A percentile compares a stretch with the other conserved stretches of the same genome.
phyloP scores from a whole-genome alignment of 2,113 vertebrate species.

The Cinclus mexicanus region DNA sequence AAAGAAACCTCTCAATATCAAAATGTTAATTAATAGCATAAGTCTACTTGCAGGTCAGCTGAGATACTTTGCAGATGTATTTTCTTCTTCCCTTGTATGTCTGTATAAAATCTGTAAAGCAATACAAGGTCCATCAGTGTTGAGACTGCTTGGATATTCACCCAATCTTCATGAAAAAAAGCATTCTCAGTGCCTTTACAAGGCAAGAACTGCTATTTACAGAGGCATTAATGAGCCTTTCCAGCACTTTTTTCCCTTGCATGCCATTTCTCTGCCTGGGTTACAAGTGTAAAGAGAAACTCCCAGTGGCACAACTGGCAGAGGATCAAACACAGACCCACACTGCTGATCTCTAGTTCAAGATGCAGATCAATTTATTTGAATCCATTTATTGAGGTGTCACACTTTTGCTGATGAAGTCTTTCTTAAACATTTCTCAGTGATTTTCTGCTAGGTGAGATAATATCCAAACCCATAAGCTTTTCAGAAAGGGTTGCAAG shows the following conservation, averaged over 20 bases:
- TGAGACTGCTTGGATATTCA: neutral
- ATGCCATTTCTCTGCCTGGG: constrained; percentile 28
- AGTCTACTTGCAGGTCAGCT: neutral
- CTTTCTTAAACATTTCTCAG: neutral
- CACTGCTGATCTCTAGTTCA: neutral
- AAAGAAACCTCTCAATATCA: neutral
- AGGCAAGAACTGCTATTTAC: neutral
- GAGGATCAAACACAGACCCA: neutral
- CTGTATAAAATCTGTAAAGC: neutral
- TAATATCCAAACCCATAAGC: neutral
- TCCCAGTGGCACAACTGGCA: neutral
- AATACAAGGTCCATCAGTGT: neutral
- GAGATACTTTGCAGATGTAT: neutral
- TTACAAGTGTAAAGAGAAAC: constrained; percentile 16
- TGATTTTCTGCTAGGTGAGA: neutral
- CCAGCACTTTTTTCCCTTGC: neutral
- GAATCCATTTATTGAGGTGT: neutral
- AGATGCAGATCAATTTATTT: neutral
- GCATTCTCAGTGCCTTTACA: neutral
- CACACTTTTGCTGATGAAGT: neutral
- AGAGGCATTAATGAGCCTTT: neutral
- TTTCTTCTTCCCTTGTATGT: neutral
- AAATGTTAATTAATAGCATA: neutral
- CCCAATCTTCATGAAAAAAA: neutral
- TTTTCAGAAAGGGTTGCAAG: neutral